Percentiles rank a stretch among this genome's conserved stretches.
Conservation (phyloP, 2,888 invertebrate genomes). For the Crepidodera aurea region DNA sequence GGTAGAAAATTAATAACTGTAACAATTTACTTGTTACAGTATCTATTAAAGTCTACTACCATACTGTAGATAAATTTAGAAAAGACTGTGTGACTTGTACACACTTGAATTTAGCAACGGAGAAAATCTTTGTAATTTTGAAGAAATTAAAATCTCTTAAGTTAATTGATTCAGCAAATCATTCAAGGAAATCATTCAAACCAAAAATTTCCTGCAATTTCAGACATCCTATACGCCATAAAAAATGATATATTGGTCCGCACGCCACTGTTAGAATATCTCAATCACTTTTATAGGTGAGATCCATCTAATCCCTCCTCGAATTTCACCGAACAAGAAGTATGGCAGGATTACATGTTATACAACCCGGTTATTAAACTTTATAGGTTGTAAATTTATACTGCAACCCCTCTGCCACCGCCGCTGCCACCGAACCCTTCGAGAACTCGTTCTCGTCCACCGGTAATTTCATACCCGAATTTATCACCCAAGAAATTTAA, state of each 20-base stretch:
- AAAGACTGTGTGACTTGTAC: too few relatives aligned
- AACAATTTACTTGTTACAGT: too few relatives aligned
- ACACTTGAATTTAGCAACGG: too few relatives aligned
- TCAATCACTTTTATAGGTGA: background rate
- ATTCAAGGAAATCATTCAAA: too few relatives aligned
- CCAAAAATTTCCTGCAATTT: too few relatives aligned
- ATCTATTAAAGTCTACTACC: too few relatives aligned
- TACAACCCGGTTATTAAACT: constrained; percentile 33
- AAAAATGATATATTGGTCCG: background rate
- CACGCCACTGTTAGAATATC: background rate
- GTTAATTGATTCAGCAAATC: too few relatives aligned
- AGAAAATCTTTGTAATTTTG: too few relatives aligned
- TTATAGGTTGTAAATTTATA: constrained; percentile 34
- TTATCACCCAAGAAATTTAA: constrained; percentile 33
- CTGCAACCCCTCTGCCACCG: background rate
- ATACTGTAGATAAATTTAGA: too few relatives aligned
- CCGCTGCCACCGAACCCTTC: background rate
- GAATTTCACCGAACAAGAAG: constrained; percentile 19
- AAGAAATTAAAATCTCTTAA: too few relatives aligned
- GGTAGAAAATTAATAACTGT: too few relatives aligned
- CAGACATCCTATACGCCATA: too few relatives aligned
- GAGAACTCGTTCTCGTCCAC: background rate
- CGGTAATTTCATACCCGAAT: constrained; percentile 31
- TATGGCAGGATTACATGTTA: constrained; percentile 25
- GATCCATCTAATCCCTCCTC: background rate